Conservation (phyloP, 2,113 vertebrate species). For the Dasyornis broadbenti region DNA sequence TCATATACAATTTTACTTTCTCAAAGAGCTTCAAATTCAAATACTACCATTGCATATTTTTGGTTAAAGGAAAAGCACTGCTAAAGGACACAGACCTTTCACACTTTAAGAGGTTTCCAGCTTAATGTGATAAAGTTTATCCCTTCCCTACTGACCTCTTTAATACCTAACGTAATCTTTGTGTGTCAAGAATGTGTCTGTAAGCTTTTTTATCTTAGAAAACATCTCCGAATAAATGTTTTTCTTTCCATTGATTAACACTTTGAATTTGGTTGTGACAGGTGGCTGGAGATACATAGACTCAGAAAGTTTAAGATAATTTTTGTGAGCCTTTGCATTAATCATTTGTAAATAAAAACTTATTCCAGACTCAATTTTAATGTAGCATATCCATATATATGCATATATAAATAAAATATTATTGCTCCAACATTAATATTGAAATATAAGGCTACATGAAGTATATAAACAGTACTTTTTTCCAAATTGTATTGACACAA, state of each 20-base stretch:
- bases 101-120: neutral
- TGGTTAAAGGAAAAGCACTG: neutral
- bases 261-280: neutral
- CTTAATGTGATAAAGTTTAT: neutral
- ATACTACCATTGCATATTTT: neutral
- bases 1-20: neutral
- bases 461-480: neutral
- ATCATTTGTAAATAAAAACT: neutral
- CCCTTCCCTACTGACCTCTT: conserved; percentile 6
- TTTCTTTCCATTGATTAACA: neutral
- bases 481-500: neutral
- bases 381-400: neutral
- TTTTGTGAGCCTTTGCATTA: neutral
- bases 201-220: neutral
- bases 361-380: neutral
- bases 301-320: neutral
- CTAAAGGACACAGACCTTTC: conserved; percentile 1
- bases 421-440: neutral
- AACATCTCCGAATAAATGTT: neutral
- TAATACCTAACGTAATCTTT: neutral
- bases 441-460: neutral
- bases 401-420: neutral
- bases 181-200: neutral
- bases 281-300: neutral
- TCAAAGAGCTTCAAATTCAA: neutral